A percentile compares a stretch with the other conserved stretches of the same genome.
Evolutionary conservation across 2,797 vertebrate genomes (phyloP).

Genomic region (Syngnathus rostellatus): DNA sequence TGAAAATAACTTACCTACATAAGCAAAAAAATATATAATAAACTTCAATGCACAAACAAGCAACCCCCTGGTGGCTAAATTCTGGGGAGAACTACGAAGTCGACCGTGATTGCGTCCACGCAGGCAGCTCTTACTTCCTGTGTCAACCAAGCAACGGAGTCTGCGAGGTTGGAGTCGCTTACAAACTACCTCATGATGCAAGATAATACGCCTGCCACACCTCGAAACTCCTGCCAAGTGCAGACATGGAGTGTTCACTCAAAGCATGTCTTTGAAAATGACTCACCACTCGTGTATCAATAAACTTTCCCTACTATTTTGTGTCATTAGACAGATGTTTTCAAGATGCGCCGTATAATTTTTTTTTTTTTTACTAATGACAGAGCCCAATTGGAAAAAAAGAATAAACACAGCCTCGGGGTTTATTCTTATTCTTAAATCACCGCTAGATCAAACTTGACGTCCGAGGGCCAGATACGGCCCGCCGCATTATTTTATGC

Average conservation of each 20-base stretch:
- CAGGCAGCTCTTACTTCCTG: conserved; percentile 33
- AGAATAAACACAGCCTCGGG: conserved; percentile 32
- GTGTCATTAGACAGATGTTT: conserved; percentile 17
- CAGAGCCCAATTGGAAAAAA: conserved; percentile 19
- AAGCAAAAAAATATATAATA: conserved; percentile 24
- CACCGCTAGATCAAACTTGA: conserved; percentile 20
- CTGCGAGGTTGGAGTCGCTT: conserved; percentile 23
- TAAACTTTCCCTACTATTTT: conserved; percentile 1
- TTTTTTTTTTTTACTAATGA: neutral
- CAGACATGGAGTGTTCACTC: neutral
- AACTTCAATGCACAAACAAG: conserved; percentile 44
- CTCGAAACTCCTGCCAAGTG: neutral
- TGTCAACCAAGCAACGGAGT: conserved; percentile 32
- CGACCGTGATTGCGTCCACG: conserved; percentile 48
- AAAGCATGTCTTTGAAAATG: conserved; percentile 20
- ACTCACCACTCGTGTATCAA: neutral
- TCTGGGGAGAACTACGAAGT: conserved; percentile 51
- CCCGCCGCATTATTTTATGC: too few relatives aligned
- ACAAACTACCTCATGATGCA: neutral
- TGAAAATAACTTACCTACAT: conserved; percentile 35
- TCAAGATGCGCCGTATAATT: conserved; percentile 1
- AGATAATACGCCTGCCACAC: neutral
- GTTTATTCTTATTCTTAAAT: conserved; percentile 40
- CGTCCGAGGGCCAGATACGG: too few relatives aligned
- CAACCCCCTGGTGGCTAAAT: conserved; percentile 28